These are phyloP conservation scores for Lophius americanus DNA, from an alignment of 2,797 vertebrate genomes.

Conservation along the genomic window DNA sequence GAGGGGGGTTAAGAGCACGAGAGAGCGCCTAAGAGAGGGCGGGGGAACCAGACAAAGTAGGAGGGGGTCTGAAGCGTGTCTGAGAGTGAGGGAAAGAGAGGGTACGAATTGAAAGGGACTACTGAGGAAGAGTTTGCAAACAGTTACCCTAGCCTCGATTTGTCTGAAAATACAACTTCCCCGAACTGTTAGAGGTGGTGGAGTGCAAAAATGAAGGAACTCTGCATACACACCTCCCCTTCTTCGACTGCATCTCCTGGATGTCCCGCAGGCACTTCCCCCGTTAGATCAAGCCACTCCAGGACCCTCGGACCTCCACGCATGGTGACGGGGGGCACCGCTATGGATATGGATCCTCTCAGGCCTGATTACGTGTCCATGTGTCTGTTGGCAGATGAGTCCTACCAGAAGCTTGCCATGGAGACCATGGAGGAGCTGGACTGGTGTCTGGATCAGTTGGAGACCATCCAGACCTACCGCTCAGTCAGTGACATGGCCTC, in stretches of 20 bases:
- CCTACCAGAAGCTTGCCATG: slow-evolving; percentile 97
- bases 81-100: slow-evolving; percentile 45
- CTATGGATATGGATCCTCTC: slow-evolving; percentile 77
- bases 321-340: slow-evolving; percentile 52
- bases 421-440: slow-evolving; percentile 97
- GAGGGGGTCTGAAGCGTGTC: slow-evolving; percentile 56
- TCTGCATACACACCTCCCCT: slow-evolving; percentile 79
- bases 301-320: slow-evolving; percentile 53
- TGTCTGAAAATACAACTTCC: slow-evolving; percentile 61
- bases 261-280: slow-evolving; percentile 61
- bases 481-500: slow-evolving; percentile 99
- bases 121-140: slow-evolving; percentile 56
- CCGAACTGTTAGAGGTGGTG: slow-evolving; percentile 62
- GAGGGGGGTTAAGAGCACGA: slow-evolving; percentile 22
- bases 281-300: slow-evolving; percentile 53
- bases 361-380: slow-evolving; percentile 89
- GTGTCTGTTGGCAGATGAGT: slow-evolving; percentile 96
- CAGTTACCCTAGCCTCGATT: slow-evolving; percentile 51
- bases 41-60: slow-evolving; percentile 43
- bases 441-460: slow-evolving; percentile 98
- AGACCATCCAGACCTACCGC: slow-evolving; percentile 97
- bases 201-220: slow-evolving; percentile 86
- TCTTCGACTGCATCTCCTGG: slow-evolving; percentile 59
- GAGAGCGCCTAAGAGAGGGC: slow-evolving; percentile 36
- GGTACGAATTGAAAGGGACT: slow-evolving; percentile 55